Evolutionary conservation across 2,113 vertebrate genomes (phyloP), one percentile per base, ranked within the genome.

Genomic region (Sceloporus tristichus): DNA sequence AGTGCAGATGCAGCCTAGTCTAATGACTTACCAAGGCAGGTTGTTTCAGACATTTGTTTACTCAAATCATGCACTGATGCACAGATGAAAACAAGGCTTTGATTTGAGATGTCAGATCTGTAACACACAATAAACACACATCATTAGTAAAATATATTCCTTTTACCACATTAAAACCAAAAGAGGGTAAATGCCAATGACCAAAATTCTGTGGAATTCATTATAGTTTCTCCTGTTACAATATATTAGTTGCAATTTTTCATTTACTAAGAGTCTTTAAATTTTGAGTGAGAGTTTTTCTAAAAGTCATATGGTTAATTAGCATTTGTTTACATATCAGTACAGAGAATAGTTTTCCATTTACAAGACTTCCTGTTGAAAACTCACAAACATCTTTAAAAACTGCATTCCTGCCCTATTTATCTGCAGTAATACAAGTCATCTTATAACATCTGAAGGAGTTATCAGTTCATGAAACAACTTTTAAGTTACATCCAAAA

Each of bases 111-210:
- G 87, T n/a, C 54, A 38, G 0, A 87, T 25, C 75, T 90, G 40
- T n/a, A 54, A 88, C 66, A 62, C 11, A 54, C 10, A 18, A 59
- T 83, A 86, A 53, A 9, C 2, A 34, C 48, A 34, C 65, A 48
- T 54, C 23, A 38, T 21, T 91, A 90, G 82, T 62, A 77, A 81
- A 68, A 90, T 65, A n/a, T 85, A 48, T 71, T 0, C 0, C 62
- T 83, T 16, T 76, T 62, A 75, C 88, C 59, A 90, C 88, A 62
- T 65, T 92, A 25, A 92, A 94, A 90, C 1, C 56, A 59, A 48
- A 48, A 48, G 48, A 48, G 48, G 5, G 48, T 48, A 48, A 48
- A 70, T 71, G n/a, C 27, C 76, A 80, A 21, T 34, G 48, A 38
- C 19, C 23, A 75, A 21, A 53, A 23, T 13, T 79, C 23, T 21